Percentiles rank a stretch among this genome's conserved stretches.
phyloP scores from a whole-genome alignment of 1,140 invertebrate genomes.

The Pentalonia nigronervosa region DNA sequence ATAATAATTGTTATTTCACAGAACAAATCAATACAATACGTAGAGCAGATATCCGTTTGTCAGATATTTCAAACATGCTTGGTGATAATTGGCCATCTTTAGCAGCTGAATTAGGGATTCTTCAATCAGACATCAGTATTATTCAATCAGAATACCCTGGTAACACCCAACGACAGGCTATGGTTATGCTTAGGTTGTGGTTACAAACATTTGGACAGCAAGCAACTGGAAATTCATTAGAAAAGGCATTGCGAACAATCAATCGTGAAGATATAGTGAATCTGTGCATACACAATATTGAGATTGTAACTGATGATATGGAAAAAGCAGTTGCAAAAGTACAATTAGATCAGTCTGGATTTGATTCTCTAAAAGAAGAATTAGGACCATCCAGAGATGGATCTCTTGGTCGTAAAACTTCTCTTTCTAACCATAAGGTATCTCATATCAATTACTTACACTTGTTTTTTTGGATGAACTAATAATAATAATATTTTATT shows the following conservation, averaged over 20 bases:
- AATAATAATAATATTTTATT: neutral
- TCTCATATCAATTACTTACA: neutral
- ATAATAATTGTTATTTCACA: slow-evolving; percentile 63
- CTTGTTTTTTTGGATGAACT: neutral
- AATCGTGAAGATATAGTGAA: slow-evolving; percentile 91
- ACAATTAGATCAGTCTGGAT: slow-evolving; percentile 78
- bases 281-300: slow-evolving; percentile 87
- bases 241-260: slow-evolving; percentile 87
- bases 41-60: slow-evolving; percentile 81
- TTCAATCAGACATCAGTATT: slow-evolving; percentile 84
- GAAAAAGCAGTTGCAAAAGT: slow-evolving; percentile 80
- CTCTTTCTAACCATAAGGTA: slow-evolving; percentile 49
- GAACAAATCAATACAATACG: slow-evolving; percentile 72
- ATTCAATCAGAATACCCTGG: slow-evolving; percentile 87
- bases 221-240: slow-evolving; percentile 77
- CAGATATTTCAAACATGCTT: slow-evolving; percentile 90
- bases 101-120: slow-evolving; percentile 83
- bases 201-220: slow-evolving; percentile 64
- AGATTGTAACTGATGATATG: slow-evolving; percentile 80
- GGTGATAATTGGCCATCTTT: slow-evolving; percentile 92
- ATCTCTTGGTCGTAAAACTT: slow-evolving; percentile 58
- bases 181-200: slow-evolving; percentile 93
- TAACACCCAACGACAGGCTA: slow-evolving; percentile 87
- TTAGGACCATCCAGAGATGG: slow-evolving; percentile 61
- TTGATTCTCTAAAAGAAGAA: slow-evolving; percentile 77